Evolutionary conservation across 2,113 vertebrate species (phyloP), one percentile per base, ranked within the genome.

Genomic region (Camelus bactrianus): DNA sequence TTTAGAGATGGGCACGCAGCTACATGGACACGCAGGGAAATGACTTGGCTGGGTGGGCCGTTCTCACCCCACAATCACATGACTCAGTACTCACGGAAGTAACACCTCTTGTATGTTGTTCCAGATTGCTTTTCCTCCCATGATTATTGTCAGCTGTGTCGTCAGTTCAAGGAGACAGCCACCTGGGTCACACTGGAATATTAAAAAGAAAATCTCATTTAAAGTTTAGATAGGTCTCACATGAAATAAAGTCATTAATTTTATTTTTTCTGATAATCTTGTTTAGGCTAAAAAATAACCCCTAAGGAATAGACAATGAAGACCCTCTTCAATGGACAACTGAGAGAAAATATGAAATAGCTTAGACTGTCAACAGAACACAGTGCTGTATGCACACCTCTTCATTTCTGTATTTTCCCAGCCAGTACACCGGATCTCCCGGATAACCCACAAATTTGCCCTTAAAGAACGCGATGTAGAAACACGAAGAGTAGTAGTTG

Each of bases 401-500:
- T 97, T 99, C 99, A 42, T 99, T 99, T 64, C 99, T 98, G 97
- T 99, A 99, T 91, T 98, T 98, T 95, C 99, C 99, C 64, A 99
- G 94, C 95, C 99, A 99, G 94, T 99, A 99, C 62, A 99, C 99
- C 0, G 99, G 99, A 12, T 98, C 95, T 92, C 99, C 99, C 17
- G 99, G 99, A 89, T 98, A 98, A 46, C 99, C 99, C 1, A 99
- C 99, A 56, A 99, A 99, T 98, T 99, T 99, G 84, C 99, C 99
- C 98, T 99, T 99, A 83, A 99, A 99, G 90, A 99, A 99, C 5
- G 99, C 99, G 82, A 99, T 99, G 97, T 99, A 99, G 98, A 99
- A 99, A 90, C 99, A 99, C 0, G 99, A 99, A 38, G 99, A 99
- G 97, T 99, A 99, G 94, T 99, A 99, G 98, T 99, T 99, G 98